Evolutionary conservation across 2,113 vertebrate species (phyloP), one percentile per base, ranked within the genome.

Genomic region (Pygoscelis antarcticus): DNA sequence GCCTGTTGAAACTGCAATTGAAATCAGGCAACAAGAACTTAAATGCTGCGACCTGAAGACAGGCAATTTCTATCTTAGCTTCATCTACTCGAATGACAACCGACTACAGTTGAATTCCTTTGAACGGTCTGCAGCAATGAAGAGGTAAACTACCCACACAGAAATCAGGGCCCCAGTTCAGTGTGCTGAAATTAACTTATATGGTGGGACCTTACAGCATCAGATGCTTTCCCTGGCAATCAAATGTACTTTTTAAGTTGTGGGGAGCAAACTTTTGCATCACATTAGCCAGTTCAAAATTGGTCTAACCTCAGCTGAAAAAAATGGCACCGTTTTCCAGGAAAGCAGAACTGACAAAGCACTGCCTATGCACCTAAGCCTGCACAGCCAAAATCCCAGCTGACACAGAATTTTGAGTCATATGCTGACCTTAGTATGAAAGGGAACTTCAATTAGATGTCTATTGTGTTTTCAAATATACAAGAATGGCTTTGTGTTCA

Each of bases 391-490:
- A 29, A 79, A 69, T 69, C 74, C 52, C 76, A 70, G 78, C 79
- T 78, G 87, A 85, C 62, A 44, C 38, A 16, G 69, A 90, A 58
- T 87, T 96, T 81, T 93, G 79, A 95, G 87, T 96, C 86, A 57
- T 55, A 54, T 51, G 72, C 88, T 82, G 87, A 61, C 82, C 83
- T 93, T 89, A 58, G 68, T 89, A 57, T 93, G 74, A 87, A 90
- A 83, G 36, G 80, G 86, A 90, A 51, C 85, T 89, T 95, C 68
- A 94, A 75, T 83, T 91, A 93, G 57, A 72, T 71, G 64, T 46
- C 72, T 92, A 57, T 91, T 94, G 64, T 94, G 83, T 97, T 90
- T 97, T 93, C 71, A 83, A 93, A 94, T 95, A 58, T 26, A 81
- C 91, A 96, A 89, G 89, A 90, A 92, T 81, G 54, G 88, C 83